phyloP scores from a whole-genome alignment of 2,113 vertebrate species.

The Sturnira hondurensis region DNA sequence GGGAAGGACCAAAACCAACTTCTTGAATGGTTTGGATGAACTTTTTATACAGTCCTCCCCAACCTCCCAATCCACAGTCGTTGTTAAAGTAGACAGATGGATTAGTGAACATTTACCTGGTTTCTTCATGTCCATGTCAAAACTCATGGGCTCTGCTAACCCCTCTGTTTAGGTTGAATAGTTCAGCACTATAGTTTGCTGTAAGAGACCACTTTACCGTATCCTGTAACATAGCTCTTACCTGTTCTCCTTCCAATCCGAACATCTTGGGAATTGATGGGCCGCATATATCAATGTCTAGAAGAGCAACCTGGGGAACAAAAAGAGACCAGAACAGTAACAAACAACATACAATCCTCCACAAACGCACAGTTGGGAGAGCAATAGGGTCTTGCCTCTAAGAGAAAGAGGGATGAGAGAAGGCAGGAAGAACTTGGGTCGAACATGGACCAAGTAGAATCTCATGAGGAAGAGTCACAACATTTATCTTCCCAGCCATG shows the following conservation, averaged over 20 bases:
- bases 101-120: background rate
- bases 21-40: background rate
- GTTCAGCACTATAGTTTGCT: accelerated
- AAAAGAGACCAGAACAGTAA: background rate
- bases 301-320: conserved; percentile 87
- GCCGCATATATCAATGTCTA: conserved; percentile 97
- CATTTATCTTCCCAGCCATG: background rate
- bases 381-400: accelerated
- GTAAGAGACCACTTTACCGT: background rate
- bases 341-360: accelerated
- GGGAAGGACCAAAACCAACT: background rate
- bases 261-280: conserved; percentile 95
- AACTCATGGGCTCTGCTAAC: accelerated
- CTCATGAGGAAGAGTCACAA: background rate
- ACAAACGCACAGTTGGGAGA: background rate
- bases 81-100: background rate
- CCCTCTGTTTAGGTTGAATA: background rate
- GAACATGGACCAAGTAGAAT: background rate
- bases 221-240: background rate
- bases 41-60: background rate
- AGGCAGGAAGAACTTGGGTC: background rate
- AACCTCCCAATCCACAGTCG: background rate
- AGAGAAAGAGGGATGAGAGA: background rate
- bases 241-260: conserved; percentile 97
- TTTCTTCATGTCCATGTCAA: background rate